phyloP scores from a whole-genome alignment of 2,113 vertebrate genomes.

The Fregetta grallaria region DNA sequence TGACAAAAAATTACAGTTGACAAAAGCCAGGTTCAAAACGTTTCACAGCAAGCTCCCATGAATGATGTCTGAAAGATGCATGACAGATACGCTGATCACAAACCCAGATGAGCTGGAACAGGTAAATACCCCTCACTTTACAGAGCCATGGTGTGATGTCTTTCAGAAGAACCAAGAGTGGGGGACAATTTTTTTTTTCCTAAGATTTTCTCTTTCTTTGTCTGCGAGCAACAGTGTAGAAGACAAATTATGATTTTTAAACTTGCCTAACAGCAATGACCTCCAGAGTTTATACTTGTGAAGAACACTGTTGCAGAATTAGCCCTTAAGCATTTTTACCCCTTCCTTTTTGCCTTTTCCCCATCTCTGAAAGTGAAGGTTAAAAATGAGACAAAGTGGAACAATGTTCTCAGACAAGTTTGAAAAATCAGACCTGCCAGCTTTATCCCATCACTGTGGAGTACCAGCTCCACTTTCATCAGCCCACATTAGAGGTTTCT shows the following conservation, averaged over 20 bases:
- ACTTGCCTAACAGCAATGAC: neutral
- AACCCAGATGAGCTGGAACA: neutral
- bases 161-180: neutral
- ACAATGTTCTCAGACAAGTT: neutral
- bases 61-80: neutral
- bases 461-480: constrained; percentile 2
- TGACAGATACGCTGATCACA: neutral
- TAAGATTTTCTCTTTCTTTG: neutral
- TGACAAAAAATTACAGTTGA: neutral
- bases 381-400: neutral
- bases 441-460: neutral
- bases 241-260: neutral
- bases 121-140: neutral
- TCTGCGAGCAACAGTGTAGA: neutral
- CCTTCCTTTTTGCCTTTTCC: neutral
- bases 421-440: constrained; percentile 22
- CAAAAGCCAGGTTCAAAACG: neutral
- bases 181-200: neutral
- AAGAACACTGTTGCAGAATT: neutral
- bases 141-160: neutral
- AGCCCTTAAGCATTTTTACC: neutral
- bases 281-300: neutral
- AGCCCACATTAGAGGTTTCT: neutral
- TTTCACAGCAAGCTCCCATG: neutral
- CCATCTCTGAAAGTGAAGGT: neutral